phyloP scores from a whole-genome alignment of 2,888 invertebrate species.

The Cartodere bifasciata region DNA sequence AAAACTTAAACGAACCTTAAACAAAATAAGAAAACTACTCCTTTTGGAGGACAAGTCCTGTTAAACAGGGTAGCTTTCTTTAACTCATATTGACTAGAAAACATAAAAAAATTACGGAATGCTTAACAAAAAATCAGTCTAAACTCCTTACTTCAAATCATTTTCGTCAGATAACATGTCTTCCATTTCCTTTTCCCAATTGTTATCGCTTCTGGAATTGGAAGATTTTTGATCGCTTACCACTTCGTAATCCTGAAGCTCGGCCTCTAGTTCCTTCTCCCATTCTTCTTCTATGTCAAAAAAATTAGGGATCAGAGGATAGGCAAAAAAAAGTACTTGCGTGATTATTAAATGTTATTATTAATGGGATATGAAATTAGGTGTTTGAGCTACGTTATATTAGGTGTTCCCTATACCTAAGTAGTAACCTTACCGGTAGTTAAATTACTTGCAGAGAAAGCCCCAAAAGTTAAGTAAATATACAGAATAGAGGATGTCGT shows the following conservation, averaged over 20 bases:
- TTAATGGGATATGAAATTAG: no score
- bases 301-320: conserved; percentile 22
- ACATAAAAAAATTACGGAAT: conserved; percentile 12
- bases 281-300: conserved; percentile 61
- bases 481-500: no score
- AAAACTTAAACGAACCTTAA: conserved; percentile 2
- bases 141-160: conserved; percentile 28
- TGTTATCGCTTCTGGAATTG: conserved; percentile 32
- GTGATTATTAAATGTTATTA: no score
- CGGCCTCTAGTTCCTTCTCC: conserved; percentile 92
- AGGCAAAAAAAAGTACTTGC: conserved; percentile 23
- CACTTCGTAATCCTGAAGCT: conserved; percentile 90
- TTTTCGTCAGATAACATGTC: conserved; percentile 32
- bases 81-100: conserved; percentile 16
- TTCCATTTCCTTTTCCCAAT: conserved; percentile 35
- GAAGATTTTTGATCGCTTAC: conserved; percentile 48
- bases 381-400: no score
- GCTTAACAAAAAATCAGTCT: conserved; percentile 5
- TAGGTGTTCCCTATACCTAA: no score
- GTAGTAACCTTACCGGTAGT: no score
- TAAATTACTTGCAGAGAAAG: no score
- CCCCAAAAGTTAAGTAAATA: no score
- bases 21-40: no score
- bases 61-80: no score
- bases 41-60: no score